Percentiles rank a stretch among this genome's conserved stretches.
Evolutionary conservation across 2,113 vertebrate species (phyloP).

Genomic region (Suncus etruscus): DNA sequence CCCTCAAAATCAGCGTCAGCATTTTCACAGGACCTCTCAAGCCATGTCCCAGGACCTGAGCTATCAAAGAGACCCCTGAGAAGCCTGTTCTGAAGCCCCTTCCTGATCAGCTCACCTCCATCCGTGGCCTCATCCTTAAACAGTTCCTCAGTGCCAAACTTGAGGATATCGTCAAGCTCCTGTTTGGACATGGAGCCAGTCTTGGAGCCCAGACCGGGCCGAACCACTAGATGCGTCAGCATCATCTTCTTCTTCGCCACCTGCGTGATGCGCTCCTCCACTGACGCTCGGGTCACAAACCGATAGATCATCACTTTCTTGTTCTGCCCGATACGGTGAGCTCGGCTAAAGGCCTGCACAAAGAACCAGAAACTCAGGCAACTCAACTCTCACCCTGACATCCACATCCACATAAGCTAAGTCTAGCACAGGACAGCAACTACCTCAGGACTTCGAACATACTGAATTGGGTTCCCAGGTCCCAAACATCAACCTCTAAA

Average conservation of each 20-base stretch:
- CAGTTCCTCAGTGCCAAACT: constrained; percentile 98
- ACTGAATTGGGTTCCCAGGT: background rate
- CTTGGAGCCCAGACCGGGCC: constrained; percentile 97
- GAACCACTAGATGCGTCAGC: constrained; percentile 97
- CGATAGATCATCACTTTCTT: constrained; percentile 99
- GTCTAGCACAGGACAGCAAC: background rate
- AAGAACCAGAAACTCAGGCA: background rate
- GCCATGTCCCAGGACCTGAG: background rate
- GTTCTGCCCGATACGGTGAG: constrained; percentile 98
- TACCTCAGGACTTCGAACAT: background rate
- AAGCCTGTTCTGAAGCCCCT: background rate
- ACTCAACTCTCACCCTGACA: background rate
- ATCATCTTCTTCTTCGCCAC: constrained; percentile 99
- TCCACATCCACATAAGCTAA: constrained; percentile 26
- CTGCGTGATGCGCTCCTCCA: constrained; percentile 98
- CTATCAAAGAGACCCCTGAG: background rate
- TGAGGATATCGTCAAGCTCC: constrained; percentile 98
- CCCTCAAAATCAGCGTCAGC: constrained; percentile 47
- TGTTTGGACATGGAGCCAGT: constrained; percentile 99
- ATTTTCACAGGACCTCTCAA: background rate
- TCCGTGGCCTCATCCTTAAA: constrained; percentile 97
- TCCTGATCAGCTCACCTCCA: constrained; percentile 85
- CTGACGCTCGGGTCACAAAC: constrained; percentile 98
- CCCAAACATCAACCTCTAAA: background rate
- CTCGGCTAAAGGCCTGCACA: constrained; percentile 97